Evolutionary conservation across 2,797 vertebrate species (phyloP).

Genomic region (Apogon hyalosoma): DNA sequence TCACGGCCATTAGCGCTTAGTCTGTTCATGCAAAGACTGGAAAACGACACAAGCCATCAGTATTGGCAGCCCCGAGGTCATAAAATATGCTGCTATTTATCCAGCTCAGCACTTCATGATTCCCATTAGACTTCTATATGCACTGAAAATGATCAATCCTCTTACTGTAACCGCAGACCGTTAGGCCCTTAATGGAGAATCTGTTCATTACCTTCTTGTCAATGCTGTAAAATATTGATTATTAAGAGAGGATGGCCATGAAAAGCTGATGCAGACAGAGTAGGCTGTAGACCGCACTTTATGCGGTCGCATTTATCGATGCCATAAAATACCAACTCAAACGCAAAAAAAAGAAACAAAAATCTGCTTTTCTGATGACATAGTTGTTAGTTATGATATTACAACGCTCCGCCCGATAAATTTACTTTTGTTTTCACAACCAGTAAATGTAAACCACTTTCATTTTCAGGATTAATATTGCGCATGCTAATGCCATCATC

Average conservation of each 20-base stretch:
- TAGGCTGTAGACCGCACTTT: constrained; percentile 28
- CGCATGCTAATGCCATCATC: too few relatives aligned
- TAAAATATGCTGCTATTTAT: constrained; percentile 51
- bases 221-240: constrained; percentile 66
- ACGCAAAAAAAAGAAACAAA: not conserved
- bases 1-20: constrained; percentile 5
- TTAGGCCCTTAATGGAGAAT: constrained; percentile 57
- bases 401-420: too few relatives aligned
- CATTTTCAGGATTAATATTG: too few relatives aligned
- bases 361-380: not conserved
- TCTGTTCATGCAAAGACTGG: constrained; percentile 41
- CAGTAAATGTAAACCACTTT: not conserved
- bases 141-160: constrained; percentile 60
- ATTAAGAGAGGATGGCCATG: constrained; percentile 30
- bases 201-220: constrained; percentile 59
- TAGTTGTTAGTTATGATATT: not conserved
- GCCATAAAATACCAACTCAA: too few relatives aligned
- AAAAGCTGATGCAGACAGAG: constrained; percentile 20
- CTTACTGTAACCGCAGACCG: constrained; percentile 30
- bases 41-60: constrained; percentile 47
- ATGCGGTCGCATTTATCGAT: constrained; percentile 2
- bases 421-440: not conserved
- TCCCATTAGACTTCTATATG: constrained; percentile 66
- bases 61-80: constrained; percentile 46
- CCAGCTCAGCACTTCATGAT: constrained; percentile 61